phyloP scores from a whole-genome alignment of 2,113 vertebrate genomes.

The Passer domesticus region DNA sequence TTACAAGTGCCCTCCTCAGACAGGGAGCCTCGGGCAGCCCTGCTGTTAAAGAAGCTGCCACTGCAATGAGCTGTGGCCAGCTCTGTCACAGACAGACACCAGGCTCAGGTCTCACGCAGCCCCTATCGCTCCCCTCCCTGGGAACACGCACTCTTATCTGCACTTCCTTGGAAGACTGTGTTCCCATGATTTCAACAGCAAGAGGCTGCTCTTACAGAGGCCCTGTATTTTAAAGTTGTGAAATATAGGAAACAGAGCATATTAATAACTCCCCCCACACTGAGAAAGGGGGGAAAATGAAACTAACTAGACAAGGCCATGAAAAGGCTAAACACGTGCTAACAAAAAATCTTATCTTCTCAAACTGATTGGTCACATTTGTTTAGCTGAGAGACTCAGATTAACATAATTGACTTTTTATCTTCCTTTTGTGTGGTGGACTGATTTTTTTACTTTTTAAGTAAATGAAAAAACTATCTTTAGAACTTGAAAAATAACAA shows the following conservation, averaged over 20 bases:
- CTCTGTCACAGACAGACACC: rapidly evolving
- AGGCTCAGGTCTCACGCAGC: background rate
- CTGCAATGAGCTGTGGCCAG: background rate
- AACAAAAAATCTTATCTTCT: background rate
- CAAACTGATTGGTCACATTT: background rate
- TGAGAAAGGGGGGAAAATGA: background rate
- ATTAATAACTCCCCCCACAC: background rate
- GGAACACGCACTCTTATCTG: background rate
- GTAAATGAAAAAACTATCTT: background rate
- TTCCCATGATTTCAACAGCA: background rate
- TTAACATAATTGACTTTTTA: background rate
- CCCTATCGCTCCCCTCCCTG: background rate
- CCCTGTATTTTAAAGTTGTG: background rate
- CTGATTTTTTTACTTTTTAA: background rate
- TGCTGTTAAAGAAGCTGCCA: background rate
- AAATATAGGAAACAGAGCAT: background rate
- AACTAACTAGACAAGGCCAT: background rate
- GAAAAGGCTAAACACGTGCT: background rate
- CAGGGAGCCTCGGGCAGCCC: background rate
- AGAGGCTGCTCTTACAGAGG: background rate
- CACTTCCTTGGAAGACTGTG: background rate
- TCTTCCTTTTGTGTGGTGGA: background rate
- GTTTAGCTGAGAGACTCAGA: background rate
- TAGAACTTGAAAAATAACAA: background rate
- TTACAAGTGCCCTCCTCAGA: background rate